These are phyloP conservation scores for Anarrhichthys ocellatus DNA, from an alignment of 2,113 vertebrate genomes.

Conservation along the genomic window DNA sequence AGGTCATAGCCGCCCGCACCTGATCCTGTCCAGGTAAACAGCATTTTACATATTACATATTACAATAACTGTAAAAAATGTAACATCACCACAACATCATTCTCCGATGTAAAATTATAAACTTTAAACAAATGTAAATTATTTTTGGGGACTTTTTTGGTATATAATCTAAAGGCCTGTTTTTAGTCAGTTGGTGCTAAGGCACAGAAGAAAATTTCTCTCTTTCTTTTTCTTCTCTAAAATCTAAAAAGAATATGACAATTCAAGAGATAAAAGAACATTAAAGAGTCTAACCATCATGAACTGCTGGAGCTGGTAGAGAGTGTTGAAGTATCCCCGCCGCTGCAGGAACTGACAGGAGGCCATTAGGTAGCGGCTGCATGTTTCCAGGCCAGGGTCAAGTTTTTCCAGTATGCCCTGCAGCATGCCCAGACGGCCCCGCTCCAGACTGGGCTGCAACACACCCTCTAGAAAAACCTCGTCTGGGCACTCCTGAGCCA, in stretches of 20 bases:
- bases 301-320: slow-evolving; percentile 97
- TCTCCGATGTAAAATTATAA: background rate
- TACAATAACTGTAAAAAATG: background rate
- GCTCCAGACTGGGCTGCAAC: slow-evolving; percentile 90
- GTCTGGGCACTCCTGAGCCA: slow-evolving; percentile 88
- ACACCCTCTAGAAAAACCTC: slow-evolving; percentile 96
- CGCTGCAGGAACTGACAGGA: slow-evolving; percentile 95
- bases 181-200: too few species aligned
- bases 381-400: slow-evolving; percentile 89
- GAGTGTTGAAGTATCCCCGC: slow-evolving; percentile 90
- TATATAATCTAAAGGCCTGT: background rate
- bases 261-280: background rate
- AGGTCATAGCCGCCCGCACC: slow-evolving; percentile 96
- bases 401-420: slow-evolving; percentile 91
- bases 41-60: background rate
- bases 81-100: background rate
- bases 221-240: background rate
- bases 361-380: slow-evolving; percentile 92
- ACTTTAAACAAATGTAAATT: background rate
- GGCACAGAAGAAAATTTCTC: background rate
- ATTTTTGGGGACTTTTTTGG: background rate
- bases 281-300: slow-evolving; percentile 89
- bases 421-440: slow-evolving; percentile 88
- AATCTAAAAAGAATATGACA: background rate
- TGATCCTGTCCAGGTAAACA: slow-evolving; percentile 87